These are phyloP conservation scores for Buathra laborator DNA, from an alignment of 2,888 invertebrate species.

Conservation along the genomic window DNA sequence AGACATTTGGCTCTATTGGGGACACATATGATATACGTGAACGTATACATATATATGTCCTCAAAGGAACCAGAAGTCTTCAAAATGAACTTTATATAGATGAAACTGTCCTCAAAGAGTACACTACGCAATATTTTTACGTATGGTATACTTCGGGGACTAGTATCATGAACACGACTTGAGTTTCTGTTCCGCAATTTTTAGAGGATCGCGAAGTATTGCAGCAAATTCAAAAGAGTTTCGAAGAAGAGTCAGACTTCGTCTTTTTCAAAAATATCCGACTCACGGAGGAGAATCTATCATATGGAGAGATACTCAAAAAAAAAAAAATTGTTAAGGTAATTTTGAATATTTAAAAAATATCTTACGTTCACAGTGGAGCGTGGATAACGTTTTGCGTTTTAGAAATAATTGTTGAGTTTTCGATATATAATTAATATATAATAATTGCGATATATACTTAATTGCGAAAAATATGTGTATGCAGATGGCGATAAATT, in stretches of 20 bases:
- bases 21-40: conserved; percentile 18
- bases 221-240: not conserved
- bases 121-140: conserved; percentile 7
- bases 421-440: too few species aligned
- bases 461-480: not conserved
- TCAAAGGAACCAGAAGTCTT: not conserved
- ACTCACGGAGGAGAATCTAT: not conserved
- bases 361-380: not conserved
- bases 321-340: not conserved
- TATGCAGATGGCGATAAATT: conserved; percentile 3
- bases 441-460: too few species aligned
- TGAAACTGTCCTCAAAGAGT: conserved; percentile 8
- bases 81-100: conserved; percentile 4
- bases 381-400: not conserved
- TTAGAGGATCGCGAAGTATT: conserved; percentile 12
- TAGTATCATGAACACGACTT: not conserved
- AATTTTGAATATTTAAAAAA: conserved; percentile 9
- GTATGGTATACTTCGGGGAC: conserved; percentile 5
- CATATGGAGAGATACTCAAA: not conserved
- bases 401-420: too few species aligned
- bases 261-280: not conserved
- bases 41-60: conserved; percentile 4
- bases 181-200: not conserved
- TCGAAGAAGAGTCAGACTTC: conserved; percentile 4
- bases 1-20: not conserved